These are phyloP conservation scores for Zeuzera pyrina DNA, from an alignment of 2,888 invertebrate species.

Conservation along the genomic window DNA sequence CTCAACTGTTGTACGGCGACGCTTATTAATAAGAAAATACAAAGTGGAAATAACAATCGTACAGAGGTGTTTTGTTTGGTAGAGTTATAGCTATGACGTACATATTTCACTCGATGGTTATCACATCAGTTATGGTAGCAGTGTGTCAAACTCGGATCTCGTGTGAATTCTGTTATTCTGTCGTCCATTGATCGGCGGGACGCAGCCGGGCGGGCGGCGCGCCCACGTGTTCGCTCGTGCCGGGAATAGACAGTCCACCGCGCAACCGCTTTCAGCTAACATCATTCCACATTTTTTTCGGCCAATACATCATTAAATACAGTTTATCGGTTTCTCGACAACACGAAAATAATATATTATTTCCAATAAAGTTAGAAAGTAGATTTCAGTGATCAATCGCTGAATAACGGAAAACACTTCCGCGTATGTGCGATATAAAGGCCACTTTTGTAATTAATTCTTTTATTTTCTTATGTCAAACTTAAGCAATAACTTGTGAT, in stretches of 20 bases:
- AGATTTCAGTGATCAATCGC: not conserved
- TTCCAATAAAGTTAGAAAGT: not conserved
- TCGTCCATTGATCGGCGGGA: constrained; percentile 49
- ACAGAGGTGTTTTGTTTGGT: too few species aligned
- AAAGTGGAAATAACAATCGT: too few species aligned
- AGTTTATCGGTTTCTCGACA: not conserved
- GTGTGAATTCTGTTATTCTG: too few species aligned
- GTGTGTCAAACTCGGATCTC: too few species aligned
- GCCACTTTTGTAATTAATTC: not conserved
- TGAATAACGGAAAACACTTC: not conserved
- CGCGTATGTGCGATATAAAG: not conserved
- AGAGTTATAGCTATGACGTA: too few species aligned
- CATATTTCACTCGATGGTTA: too few species aligned
- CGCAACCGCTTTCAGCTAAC: constrained; percentile 41
- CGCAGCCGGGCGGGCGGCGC: constrained; percentile 13
- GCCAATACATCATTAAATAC: not conserved
- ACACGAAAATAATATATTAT: not conserved
- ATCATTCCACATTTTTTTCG: constrained; percentile 16
- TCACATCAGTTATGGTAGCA: too few species aligned
- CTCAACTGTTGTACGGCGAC: too few species aligned
- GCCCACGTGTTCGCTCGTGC: constrained; percentile 62
- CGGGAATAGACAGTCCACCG: constrained; percentile 65
- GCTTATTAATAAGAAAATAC: too few species aligned
- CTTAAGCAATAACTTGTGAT: not conserved
- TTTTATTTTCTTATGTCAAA: not conserved